phyloP scores from a whole-genome alignment of 2,888 invertebrate species.

The Lymantria dispar region DNA sequence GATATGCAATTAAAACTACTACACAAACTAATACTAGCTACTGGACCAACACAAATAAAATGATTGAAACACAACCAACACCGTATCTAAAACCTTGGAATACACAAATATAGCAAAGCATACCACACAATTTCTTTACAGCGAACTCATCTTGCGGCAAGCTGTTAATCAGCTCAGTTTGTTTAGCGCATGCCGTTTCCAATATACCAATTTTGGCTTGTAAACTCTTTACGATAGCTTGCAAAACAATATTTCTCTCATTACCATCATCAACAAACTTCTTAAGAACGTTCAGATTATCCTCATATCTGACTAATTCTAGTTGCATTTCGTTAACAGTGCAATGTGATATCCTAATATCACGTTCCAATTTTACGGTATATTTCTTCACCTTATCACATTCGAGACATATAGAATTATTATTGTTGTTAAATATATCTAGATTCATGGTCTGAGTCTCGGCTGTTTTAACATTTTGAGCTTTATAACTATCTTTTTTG shows the following conservation, averaged over 20 bases:
- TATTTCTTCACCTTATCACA: conserved; percentile 47
- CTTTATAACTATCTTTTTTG: neutral
- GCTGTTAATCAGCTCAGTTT: conserved; percentile 41
- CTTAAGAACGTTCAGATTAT: conserved; percentile 51
- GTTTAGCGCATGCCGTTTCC: conserved; percentile 46
- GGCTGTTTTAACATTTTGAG: conserved; percentile 1
- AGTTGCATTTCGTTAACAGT: conserved; percentile 44
- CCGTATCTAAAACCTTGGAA: neutral
- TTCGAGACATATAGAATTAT: conserved; percentile 43
- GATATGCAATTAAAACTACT: too few relatives aligned
- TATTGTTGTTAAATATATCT: conserved; percentile 35
- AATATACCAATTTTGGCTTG: conserved; percentile 45
- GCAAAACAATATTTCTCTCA: conserved; percentile 45
- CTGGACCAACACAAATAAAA: too few relatives aligned
- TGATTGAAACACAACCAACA: neutral
- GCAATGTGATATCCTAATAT: conserved; percentile 37
- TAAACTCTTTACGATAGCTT: conserved; percentile 45
- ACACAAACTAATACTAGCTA: too few relatives aligned
- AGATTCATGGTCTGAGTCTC: conserved; percentile 36
- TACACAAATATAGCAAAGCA: conserved; percentile 16
- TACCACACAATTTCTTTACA: conserved; percentile 48
- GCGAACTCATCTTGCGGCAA: conserved; percentile 39
- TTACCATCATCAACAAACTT: conserved; percentile 48
- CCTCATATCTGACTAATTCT: conserved; percentile 53
- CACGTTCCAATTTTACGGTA: conserved; percentile 48